Evolutionary conservation across 2,888 invertebrate species (phyloP).

Genomic region (Morpho helenor): DNA sequence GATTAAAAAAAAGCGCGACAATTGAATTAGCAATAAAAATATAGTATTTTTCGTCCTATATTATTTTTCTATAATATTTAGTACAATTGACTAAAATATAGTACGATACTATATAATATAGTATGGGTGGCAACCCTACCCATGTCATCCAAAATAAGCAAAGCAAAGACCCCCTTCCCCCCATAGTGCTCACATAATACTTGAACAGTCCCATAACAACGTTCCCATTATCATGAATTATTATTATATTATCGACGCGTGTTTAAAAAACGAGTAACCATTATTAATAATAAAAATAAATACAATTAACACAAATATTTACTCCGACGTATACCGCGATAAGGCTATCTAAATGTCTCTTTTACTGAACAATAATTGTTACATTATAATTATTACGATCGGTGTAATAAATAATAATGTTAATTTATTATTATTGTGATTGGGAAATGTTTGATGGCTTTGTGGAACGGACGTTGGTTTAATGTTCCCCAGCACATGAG

Average conservation of each 20-base stretch:
- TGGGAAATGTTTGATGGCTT: conserved; percentile 37
- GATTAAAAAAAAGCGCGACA: too few relatives aligned
- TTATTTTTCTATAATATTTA: too few relatives aligned
- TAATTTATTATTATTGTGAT: conserved; percentile 58
- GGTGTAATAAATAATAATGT: conserved; percentile 59
- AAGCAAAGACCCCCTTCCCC: too few relatives aligned
- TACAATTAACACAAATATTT: conserved; percentile 22
- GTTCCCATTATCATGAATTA: conserved; percentile 8
- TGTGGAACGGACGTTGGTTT: conserved; percentile 18
- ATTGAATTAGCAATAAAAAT: too few relatives aligned
- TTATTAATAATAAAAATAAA: conserved; percentile 21
- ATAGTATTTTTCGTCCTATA: too few relatives aligned
- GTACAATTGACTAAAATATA: too few relatives aligned
- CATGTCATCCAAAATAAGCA: too few relatives aligned
- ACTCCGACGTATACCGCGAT: conserved; percentile 20
- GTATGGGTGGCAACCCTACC: too few relatives aligned
- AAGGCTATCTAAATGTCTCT: conserved; percentile 60
- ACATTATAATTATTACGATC: conserved; percentile 72
- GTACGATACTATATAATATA: too few relatives aligned
- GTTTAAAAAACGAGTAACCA: conserved; percentile 17
- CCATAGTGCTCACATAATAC: too few relatives aligned
- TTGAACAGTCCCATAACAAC: conserved; percentile 2
- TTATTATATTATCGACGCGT: conserved; percentile 13
- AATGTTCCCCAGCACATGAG: conserved; percentile 7
- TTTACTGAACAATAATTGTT: conserved; percentile 69